A percentile compares a stretch with the other conserved stretches of the same genome.
Evolutionary conservation across 2,113 vertebrate species (phyloP).

Genomic region (Indri indri): DNA sequence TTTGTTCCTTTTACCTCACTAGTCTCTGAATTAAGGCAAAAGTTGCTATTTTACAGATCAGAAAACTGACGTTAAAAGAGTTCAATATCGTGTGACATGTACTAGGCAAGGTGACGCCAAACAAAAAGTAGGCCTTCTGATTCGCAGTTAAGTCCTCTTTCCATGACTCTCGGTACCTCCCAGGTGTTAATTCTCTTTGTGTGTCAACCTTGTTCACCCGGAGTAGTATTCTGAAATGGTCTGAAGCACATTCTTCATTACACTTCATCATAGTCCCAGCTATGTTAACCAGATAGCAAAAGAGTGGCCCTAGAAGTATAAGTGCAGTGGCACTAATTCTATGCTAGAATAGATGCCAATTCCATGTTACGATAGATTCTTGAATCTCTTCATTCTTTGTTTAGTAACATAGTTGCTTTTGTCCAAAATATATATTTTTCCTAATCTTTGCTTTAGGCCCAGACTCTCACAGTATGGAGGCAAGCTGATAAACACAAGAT

Average conservation of each 20-base stretch:
- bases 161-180: not conserved
- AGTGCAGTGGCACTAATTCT: not conserved
- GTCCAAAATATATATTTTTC: not conserved
- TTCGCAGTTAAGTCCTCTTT: not conserved
- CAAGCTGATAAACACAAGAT: constrained; percentile 96
- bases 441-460: constrained; percentile 87
- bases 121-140: not conserved
- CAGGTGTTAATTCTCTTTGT: not conserved
- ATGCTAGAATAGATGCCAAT: not conserved
- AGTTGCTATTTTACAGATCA: not conserved
- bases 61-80: not conserved
- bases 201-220: not conserved
- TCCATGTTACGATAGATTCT: not conserved
- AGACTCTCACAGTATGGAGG: constrained; percentile 97
- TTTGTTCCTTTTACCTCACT: not conserved
- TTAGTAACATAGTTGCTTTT: not conserved
- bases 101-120: not conserved
- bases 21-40: not conserved
- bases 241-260: not conserved
- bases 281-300: not conserved
- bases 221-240: not conserved
- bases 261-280: not conserved
- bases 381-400: not conserved
- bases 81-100: not conserved
- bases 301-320: not conserved